Base-by-base conservation (phyloP, 2,113 vertebrate species). In the Ceyx melanurus region DNA sequence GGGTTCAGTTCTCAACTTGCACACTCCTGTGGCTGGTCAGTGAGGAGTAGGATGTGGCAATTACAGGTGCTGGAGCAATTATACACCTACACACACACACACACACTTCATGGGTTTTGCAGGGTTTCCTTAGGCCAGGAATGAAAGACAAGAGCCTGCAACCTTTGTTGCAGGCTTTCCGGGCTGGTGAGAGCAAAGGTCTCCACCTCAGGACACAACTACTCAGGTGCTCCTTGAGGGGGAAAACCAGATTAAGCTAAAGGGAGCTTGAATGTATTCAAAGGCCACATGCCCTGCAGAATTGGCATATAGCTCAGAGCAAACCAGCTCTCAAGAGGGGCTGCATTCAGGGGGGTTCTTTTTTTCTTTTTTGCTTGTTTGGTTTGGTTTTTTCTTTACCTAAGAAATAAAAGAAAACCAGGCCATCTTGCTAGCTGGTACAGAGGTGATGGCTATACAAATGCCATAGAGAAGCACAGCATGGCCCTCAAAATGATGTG, bases 1-100 rank as follows among this genome's bases (percentile, higher is more conserved):
- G 66, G 46, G 50, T 25, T 10, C 25, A 75, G 8, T 48, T 89
- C 66, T 85, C 31, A 53, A 13, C 10, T 68, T 1, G 0, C 0
- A 0, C 0, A 5, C 23, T 61, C 42, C 45, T 35, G 51, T 11
- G 40, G 18, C 43, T 40, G 29, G 57, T 37, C 0, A 0, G 46
- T 11, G 22, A 74, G 25, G 9, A 29, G 12, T 40, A 40, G 4
- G 1, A 62, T 25, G 62, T 26, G 21, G 42, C 60, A 73, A 8
- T 51, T 33, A 31, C 67, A 56, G 15, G 51, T 54, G 42, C 71
- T 46, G n/a, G 6, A 77, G 75, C 54, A 70, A 62, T 60, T 31
- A 53, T 6, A 43, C 13, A 37, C 17, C 48, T 37, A 37, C 37
- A 37, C 37, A 33, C 3, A 22, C 56, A 37, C 37, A 37, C 37